Base-by-base conservation (phyloP, 2,888 invertebrate genomes). In the Cantharis lateralis region DNA sequence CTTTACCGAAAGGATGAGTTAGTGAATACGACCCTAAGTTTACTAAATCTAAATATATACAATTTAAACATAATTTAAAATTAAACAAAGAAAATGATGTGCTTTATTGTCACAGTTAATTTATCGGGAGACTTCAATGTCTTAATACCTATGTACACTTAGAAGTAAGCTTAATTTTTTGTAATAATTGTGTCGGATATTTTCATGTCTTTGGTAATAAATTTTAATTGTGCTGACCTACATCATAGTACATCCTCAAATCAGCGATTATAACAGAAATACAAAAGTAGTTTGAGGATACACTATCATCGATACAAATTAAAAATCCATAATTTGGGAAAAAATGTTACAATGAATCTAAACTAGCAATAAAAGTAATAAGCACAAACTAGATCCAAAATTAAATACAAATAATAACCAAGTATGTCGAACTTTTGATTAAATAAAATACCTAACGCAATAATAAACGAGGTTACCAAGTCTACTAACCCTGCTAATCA, bases 401-500 rank as follows among this genome's bases (percentile, higher is more conserved):
- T 28, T 28, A 28, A 32, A 32, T 32, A 32, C 11, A 13, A 11
- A 32, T 32, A 48, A 48, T n/a, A 48, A n/a, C n/a, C 48, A 48
- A n/a, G 48, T n/a, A n/a, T n/a, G n/a, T 48, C n/a, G n/a, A 48
- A 48, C n/a, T 48, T 48, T 48, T n/a, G 48, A 48, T 48, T 48
- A 48, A 48, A 48, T 48, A 48, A 48, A n/a, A 5, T 48, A 48
- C n/a, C 48, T 48, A 48, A 48, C 7, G 48, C 13, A 48, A 48
- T 48, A 48, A 48, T 48, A 48, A 66, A 66, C n/a, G 24, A 66
- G 13, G 16, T 66, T 66, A 74, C 62, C 61, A 70, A 74, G 68
- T 71, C 74, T 74, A 70, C 70, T 70, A 71, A 70, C 70, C 74
- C 70, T 74, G 66, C 48, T 62, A 69, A 69, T 66, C 64, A 66